phyloP scores from a whole-genome alignment of 2,797 vertebrate genomes.

The Vipera latastei region DNA sequence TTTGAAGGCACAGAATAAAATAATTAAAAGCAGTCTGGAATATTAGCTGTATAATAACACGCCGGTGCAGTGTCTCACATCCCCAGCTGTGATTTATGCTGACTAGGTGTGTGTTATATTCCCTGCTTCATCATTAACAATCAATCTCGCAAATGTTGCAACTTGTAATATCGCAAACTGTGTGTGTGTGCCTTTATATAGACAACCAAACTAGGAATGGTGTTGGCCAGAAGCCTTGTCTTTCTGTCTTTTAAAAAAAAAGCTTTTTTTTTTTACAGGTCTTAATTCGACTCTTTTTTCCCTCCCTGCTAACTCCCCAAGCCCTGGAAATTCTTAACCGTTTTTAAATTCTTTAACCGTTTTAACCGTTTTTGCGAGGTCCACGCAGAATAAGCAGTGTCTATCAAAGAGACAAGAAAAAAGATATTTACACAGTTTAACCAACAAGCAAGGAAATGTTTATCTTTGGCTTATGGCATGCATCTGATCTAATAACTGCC shows the following conservation, averaged over 20 bases:
- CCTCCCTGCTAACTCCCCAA: neutral
- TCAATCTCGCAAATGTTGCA: constrained; percentile 51
- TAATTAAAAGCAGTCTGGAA: neutral
- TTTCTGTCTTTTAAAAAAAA: constrained; percentile 35
- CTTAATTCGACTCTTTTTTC: constrained; percentile 50
- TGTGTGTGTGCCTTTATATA: constrained; percentile 34
- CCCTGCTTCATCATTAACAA: constrained; percentile 45
- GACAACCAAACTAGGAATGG: constrained; percentile 43
- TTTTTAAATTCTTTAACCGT: constrained; percentile 12
- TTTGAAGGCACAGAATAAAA: constrained; percentile 35
- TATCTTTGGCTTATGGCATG: constrained; percentile 32
- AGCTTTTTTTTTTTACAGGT: constrained; percentile 34
- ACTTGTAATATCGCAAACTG: constrained; percentile 35
- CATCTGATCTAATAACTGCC: constrained; percentile 48
- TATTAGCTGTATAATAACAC: constrained; percentile 12
- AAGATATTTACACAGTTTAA: constrained; percentile 44
- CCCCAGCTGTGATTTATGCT: constrained; percentile 33
- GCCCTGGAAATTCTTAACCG: constrained; percentile 36
- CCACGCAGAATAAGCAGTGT: neutral
- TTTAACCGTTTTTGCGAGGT: neutral
- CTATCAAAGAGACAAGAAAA: constrained; percentile 2
- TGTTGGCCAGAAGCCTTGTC: constrained; percentile 42
- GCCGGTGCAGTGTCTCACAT: neutral
- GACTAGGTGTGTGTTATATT: constrained; percentile 31
- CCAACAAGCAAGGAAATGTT: constrained; percentile 30